Percentiles rank a stretch among this genome's conserved stretches.
Conservation (phyloP, 2,113 vertebrate genomes). For the Nerophis ophidion region DNA sequence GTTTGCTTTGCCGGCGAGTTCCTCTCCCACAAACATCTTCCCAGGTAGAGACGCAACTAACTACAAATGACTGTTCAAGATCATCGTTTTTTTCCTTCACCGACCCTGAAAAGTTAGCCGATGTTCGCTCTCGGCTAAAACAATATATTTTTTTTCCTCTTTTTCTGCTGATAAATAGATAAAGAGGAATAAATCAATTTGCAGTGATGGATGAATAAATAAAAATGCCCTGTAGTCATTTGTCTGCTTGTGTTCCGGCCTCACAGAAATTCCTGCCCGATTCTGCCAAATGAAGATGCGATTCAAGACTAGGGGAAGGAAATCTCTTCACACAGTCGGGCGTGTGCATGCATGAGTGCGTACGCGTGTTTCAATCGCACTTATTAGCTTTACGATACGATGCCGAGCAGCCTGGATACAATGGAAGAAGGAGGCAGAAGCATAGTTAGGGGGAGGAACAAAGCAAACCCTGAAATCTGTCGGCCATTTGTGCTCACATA, state of each 20-base stretch:
- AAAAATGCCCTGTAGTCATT: conserved; percentile 70
- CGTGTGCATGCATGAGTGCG: conserved; percentile 10
- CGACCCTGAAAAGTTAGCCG: conserved; percentile 54
- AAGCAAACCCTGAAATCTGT: conserved; percentile 68
- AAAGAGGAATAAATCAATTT: conserved; percentile 69
- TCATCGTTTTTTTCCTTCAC: conserved; percentile 32
- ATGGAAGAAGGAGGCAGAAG: conserved; percentile 20
- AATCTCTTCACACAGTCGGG: conserved; percentile 19
- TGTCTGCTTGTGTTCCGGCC: conserved; percentile 58
- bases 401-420: conserved; percentile 52
- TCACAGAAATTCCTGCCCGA: conserved; percentile 40
- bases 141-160: conserved; percentile 34
- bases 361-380: conserved; percentile 22
- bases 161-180: conserved; percentile 64
- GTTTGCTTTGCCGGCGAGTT: conserved; percentile 43
- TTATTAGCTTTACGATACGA: conserved; percentile 46
- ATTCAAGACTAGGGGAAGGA: conserved; percentile 24
- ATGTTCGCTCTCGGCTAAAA: conserved; percentile 30
- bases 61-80: conserved; percentile 39
- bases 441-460: conserved; percentile 41
- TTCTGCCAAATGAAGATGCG: conserved; percentile 55
- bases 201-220: conserved; percentile 69
- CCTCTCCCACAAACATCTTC: conserved; percentile 56
- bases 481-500: conserved; percentile 66
- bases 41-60: conserved; percentile 58